Percentiles rank a stretch among this genome's conserved stretches.
Conservation (phyloP, 2,888 invertebrate species). For the Diarsia brunnea region DNA sequence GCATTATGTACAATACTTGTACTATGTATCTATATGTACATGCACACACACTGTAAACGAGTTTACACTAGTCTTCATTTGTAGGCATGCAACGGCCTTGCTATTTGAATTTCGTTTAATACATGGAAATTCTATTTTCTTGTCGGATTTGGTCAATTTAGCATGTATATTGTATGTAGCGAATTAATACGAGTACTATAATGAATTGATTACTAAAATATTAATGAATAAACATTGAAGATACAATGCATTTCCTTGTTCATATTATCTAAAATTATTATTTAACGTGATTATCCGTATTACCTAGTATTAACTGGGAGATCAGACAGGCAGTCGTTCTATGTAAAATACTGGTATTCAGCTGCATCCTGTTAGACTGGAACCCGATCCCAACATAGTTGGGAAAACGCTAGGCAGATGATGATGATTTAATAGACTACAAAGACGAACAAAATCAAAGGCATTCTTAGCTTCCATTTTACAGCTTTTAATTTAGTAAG, state of each 20-base stretch:
- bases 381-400: too few species aligned
- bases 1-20: background rate
- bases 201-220: background rate
- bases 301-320: too few species aligned
- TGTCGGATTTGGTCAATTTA: background rate
- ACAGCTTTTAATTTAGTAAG: slow-evolving; percentile 22
- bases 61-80: slow-evolving; percentile 1
- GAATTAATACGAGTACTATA: background rate
- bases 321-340: too few species aligned
- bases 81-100: slow-evolving; percentile 15
- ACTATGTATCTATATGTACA: background rate
- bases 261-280: background rate
- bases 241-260: slow-evolving; percentile 24
- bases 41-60: background rate
- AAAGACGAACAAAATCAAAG: background rate
- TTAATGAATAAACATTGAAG: slow-evolving; percentile 5
- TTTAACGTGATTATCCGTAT: too few species aligned
- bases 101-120: slow-evolving; percentile 1
- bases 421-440: background rate
- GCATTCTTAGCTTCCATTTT: background rate
- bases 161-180: background rate
- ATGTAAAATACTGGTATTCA: too few species aligned
- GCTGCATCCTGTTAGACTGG: too few species aligned
- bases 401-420: too few species aligned
- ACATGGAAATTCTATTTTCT: slow-evolving; percentile 1